phyloP scores from a whole-genome alignment of 2,888 invertebrate species.

The Lepas anatifera region DNA sequence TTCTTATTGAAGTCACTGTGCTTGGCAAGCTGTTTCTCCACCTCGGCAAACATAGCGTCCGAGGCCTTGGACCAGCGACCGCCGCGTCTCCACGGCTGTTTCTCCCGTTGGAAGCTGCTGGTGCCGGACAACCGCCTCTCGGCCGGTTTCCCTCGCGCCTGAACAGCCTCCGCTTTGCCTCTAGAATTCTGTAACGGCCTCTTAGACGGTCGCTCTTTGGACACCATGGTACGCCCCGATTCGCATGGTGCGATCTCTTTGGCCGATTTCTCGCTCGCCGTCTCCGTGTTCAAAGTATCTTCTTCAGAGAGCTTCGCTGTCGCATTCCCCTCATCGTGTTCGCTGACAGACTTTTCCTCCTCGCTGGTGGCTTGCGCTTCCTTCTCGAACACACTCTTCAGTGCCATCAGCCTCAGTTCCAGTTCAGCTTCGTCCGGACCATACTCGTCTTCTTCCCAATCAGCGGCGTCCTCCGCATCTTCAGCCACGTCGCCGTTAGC shows the following conservation, averaged over 20 bases:
- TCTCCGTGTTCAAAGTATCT: too few relatives aligned
- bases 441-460: neutral
- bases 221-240: too few relatives aligned
- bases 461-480: neutral
- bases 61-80: neutral
- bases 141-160: too few relatives aligned
- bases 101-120: too few relatives aligned
- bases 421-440: constrained; percentile 2
- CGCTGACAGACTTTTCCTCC: neutral
- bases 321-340: too few relatives aligned
- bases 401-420: neutral
- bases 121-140: too few relatives aligned
- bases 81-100: neutral
- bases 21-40: neutral
- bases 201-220: too few relatives aligned
- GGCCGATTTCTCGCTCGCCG: too few relatives aligned
- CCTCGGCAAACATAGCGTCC: neutral
- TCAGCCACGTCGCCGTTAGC: neutral
- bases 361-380: neutral
- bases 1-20: neutral
- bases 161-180: too few relatives aligned
- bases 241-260: too few relatives aligned
- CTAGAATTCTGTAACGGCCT: too few relatives aligned
- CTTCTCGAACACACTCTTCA: neutral
- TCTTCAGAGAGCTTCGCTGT: too few relatives aligned